These are phyloP conservation scores for Panorpa germanica DNA, from an alignment of 2,888 invertebrate genomes.

Conservation along the genomic window DNA sequence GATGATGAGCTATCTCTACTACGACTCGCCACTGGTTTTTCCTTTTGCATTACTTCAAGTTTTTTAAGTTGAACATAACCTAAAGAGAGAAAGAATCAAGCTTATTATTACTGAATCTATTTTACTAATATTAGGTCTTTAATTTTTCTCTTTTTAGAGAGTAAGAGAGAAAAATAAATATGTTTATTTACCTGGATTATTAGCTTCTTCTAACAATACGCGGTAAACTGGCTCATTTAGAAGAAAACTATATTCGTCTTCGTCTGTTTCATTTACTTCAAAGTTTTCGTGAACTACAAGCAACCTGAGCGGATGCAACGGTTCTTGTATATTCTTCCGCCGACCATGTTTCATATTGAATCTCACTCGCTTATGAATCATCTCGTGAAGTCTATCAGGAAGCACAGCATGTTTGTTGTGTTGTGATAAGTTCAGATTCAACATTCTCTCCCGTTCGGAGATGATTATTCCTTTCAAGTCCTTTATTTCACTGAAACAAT, in stretches of 20 bases:
- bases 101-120: no score
- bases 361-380: slow-evolving; percentile 37
- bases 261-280: slow-evolving; percentile 44
- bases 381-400: slow-evolving; percentile 50
- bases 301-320: slow-evolving; percentile 40
- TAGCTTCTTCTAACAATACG: slow-evolving; percentile 34
- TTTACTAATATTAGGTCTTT: no score
- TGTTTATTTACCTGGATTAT: no score
- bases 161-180: no score
- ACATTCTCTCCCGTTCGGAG: slow-evolving; percentile 26
- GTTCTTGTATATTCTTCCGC: slow-evolving; percentile 24
- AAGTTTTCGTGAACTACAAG: slow-evolving; percentile 55
- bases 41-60: no score
- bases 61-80: no score
- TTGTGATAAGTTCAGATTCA: slow-evolving; percentile 31
- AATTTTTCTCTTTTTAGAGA: no score
- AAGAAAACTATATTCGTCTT: no score
- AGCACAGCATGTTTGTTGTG: slow-evolving; percentile 43
- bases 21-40: no score
- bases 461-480: slow-evolving; percentile 18
- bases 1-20: no score
- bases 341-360: slow-evolving; percentile 24
- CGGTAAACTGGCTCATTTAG: slow-evolving; percentile 36
- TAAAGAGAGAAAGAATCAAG: no score
- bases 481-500: slow-evolving; percentile 17